A percentile compares a stretch with the other conserved stretches of the same genome.
Evolutionary conservation across 2,888 invertebrate genomes (phyloP).

Genomic region (Beris chalybata): DNA sequence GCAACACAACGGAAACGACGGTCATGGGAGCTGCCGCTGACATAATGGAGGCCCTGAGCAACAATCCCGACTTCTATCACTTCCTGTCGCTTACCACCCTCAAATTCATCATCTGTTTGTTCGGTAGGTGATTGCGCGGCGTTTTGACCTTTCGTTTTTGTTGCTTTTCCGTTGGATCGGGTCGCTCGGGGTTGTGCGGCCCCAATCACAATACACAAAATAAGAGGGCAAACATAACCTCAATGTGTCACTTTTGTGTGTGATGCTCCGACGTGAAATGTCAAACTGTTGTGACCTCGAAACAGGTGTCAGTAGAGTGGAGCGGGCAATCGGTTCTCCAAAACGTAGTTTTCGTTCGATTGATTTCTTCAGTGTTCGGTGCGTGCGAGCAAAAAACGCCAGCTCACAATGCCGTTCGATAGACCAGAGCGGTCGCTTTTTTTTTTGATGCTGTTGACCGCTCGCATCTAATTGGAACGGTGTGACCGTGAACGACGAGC

Average conservation of each 20-base stretch:
- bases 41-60: slow-evolving; percentile 57
- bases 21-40: slow-evolving; percentile 37
- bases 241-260: not conserved
- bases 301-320: slow-evolving; percentile 21
- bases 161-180: not conserved
- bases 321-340: not conserved
- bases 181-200: not conserved
- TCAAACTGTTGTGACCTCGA: slow-evolving; percentile 21
- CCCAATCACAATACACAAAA: too few relatives aligned
- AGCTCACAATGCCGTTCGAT: too few relatives aligned
- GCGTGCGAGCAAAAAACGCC: too few relatives aligned
- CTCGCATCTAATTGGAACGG: too few relatives aligned
- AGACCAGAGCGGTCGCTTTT: too few relatives aligned
- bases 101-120: slow-evolving; percentile 67
- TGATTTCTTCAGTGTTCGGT: too few relatives aligned
- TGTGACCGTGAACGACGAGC: too few relatives aligned
- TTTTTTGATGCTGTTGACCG: too few relatives aligned
- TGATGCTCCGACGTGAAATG: slow-evolving; percentile 9
- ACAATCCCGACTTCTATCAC: slow-evolving; percentile 63
- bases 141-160: not conserved
- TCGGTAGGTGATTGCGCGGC: slow-evolving; percentile 59
- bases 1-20: slow-evolving; percentile 52
- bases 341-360: too few relatives aligned
- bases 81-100: slow-evolving; percentile 63
- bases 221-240: slow-evolving; percentile 25